A percentile compares a stretch with the other conserved stretches of the same genome.
Evolutionary conservation across 2,113 vertebrate species (phyloP).

Genomic region (Semnornis frantzii): DNA sequence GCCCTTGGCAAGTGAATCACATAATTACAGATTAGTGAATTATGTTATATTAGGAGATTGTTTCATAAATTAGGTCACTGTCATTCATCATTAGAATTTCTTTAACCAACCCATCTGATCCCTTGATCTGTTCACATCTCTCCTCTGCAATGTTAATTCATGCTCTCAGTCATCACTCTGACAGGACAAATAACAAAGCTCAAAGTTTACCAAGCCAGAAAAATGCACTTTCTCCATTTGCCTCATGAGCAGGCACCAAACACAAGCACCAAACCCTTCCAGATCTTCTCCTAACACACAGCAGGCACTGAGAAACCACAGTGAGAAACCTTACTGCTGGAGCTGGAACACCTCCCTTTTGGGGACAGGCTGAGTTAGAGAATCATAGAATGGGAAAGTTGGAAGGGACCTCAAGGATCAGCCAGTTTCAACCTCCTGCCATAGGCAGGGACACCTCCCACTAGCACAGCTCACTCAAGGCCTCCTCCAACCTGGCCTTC

Average conservation of each 20-base stretch:
- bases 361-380: too few relatives aligned
- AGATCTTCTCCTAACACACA: not conserved
- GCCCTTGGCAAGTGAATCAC: constrained; percentile 50
- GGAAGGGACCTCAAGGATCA: too few relatives aligned
- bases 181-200: not conserved
- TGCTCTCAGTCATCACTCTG: not conserved
- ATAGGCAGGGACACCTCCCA: too few relatives aligned
- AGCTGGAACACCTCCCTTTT: too few relatives aligned
- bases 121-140: not conserved
- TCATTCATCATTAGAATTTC: constrained; percentile 56
- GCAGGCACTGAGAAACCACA: rapidly evolving
- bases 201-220: not conserved
- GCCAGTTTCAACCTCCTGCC: too few relatives aligned
- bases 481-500: too few relatives aligned
- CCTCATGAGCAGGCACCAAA: not conserved
- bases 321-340: too few relatives aligned
- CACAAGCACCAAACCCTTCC: not conserved
- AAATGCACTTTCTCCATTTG: not conserved
- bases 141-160: not conserved
- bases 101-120: constrained; percentile 33
- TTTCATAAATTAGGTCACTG: constrained; percentile 67
- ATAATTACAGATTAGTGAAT: constrained; percentile 57
- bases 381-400: too few relatives aligned
- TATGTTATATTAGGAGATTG: constrained; percentile 42
- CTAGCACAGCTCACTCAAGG: too few relatives aligned